Evolutionary conservation across 1,140 invertebrate species (phyloP), one percentile per base, ranked within the genome.

Genomic region (Ceratina japonica): DNA sequence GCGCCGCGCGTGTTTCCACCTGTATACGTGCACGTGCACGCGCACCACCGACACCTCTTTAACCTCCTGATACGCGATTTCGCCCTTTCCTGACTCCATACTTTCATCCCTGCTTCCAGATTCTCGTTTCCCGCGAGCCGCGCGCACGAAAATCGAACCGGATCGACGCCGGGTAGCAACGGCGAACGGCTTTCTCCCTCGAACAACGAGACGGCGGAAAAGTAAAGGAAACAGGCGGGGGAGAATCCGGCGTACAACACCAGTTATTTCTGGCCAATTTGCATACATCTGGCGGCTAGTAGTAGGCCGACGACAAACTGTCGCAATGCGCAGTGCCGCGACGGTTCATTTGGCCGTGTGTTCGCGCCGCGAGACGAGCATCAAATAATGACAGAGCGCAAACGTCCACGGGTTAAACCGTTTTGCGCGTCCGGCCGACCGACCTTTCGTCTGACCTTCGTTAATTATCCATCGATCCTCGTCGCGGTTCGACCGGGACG

Each of bases 301-400:
- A 77, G 44, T 86, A n/a, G n/a, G n/a, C n/a, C 80, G 62, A 77
- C 68, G 80, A 56, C 79, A 86, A 84, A 87, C 79, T 82, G 87
- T 86, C 75, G 82, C 66, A 61, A 68, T 73, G 64, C 74, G 74
- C 65, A 71, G 75, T 44, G 44, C 5, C 69, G 79, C 59, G 63
- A 3, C 72, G 79, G 62, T 44, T 82, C 74, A 58, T 77, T 83
- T 75, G 37, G 44, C 15, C 56, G 51, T 52, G 54, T 37, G 37
- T 27, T 71, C 61, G 75, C 63, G 80, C 20, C 18, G 79, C 85
- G 82, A 87, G 83, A 87, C 86, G 68, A 24, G 73, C 63, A 66
- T 83, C 80, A 84, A 85, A 86, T 85, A 88, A 87, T 84, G 78
- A 82, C 74, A 77, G 58, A 27, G 69, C 37, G 73, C 83, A 83